Base-by-base conservation (phyloP, 2,113 vertebrate genomes). In the Tichodroma muraria region DNA sequence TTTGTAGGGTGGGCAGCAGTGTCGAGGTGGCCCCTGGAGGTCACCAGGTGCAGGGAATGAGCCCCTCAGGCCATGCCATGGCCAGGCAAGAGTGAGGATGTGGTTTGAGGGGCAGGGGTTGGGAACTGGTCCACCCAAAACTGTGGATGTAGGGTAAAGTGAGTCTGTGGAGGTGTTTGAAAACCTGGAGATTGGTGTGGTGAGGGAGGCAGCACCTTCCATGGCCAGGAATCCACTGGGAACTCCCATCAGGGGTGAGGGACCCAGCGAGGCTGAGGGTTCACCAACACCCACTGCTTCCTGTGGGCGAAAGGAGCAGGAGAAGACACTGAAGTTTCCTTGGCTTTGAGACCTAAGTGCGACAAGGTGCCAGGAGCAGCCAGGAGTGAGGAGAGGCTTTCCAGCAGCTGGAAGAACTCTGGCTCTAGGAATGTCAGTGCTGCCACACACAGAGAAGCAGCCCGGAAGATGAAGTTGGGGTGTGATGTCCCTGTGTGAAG, bases 31-130 rank as follows among this genome's bases (percentile, higher is more conserved):
- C 79, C 40, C 23, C 53, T 65, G 28, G 45, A 85, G 70, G 19
- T 71, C 14, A 24, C 30, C 25, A 22, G 63, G 24, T 13, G 35
- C 35, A 28, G 69, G 64, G 52, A 78, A 18, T 10, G 84, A 78
- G 19, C n/a, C 57, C 16, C 31, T 14, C 1, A 0, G 14, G 54
- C 86, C 3, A 5, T 37, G 69, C 47, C 6, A 8, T 56, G 60
- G 60, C 19, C 0, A 0, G 49, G 40, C 30, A 49, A 59, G 65
- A 38, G 22, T 18, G 56, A 60, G 37, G 42, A 25, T 12, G 28
- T 47, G 50, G 15, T 73, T 71, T 72, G 40, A 78, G 40, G 22
- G 52, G 35, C 81, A 53, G 35, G 19, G 12, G 3, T 13, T 6
- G 42, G 87, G 89, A 71, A 37, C 35, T 68, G 59, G 7, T 65